Percentiles rank a stretch among this genome's conserved stretches.
phyloP scores from a whole-genome alignment of 2,888 invertebrate species.

The Nemoura dubitans region DNA sequence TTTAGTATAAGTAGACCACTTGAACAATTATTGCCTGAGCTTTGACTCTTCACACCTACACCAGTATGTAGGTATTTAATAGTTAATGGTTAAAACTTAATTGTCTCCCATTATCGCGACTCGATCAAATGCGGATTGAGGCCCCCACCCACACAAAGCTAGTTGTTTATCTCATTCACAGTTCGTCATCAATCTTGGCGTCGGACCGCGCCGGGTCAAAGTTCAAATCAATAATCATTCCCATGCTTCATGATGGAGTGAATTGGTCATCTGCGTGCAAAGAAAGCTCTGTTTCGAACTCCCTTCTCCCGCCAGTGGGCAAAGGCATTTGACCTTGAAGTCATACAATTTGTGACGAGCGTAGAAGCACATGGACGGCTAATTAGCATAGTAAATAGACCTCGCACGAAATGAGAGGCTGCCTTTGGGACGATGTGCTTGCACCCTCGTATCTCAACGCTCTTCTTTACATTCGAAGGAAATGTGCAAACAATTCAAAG shows the following conservation, averaged over 20 bases:
- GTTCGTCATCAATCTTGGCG: background rate
- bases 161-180: background rate
- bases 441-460: too few relatives aligned
- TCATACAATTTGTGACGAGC: background rate
- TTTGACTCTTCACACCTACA: too few relatives aligned
- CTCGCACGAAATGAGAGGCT: background rate
- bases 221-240: constrained; percentile 12
- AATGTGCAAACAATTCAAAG: too few relatives aligned
- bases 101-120: background rate
- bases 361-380: background rate
- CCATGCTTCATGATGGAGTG: background rate
- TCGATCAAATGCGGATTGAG: too few relatives aligned
- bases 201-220: background rate
- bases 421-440: too few relatives aligned
- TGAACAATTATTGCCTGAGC: too few relatives aligned
- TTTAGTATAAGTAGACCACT: too few relatives aligned
- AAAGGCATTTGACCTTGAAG: background rate
- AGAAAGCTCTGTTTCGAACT: background rate
- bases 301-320: background rate
- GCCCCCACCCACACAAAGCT: background rate
- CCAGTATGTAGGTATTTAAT: too few relatives aligned
- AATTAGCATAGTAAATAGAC: background rate
- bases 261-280: background rate
- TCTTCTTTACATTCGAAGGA: too few relatives aligned
- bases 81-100: too few relatives aligned